Evolutionary conservation across 2,797 vertebrate genomes (phyloP).

Genomic region (Remorina albescens): DNA sequence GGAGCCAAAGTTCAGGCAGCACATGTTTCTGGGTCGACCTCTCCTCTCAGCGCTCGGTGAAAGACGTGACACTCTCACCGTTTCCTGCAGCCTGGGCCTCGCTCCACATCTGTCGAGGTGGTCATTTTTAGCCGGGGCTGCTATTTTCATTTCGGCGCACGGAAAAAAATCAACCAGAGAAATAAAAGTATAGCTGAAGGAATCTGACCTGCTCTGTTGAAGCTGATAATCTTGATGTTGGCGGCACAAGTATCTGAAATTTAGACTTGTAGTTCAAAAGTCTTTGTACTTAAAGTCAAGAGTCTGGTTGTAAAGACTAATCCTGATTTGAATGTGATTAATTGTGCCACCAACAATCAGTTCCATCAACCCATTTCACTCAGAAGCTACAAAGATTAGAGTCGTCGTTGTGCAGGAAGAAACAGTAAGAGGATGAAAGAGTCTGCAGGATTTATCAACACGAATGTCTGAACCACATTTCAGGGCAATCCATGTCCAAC

Average conservation of each 20-base stretch:
- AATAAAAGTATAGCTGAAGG: neutral
- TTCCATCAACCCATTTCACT: too few relatives aligned
- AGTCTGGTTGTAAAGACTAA: too few relatives aligned
- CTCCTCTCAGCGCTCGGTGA: constrained; percentile 43
- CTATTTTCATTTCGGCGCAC: constrained; percentile 70
- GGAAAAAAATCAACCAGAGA: constrained; percentile 42
- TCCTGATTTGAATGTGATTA: too few relatives aligned
- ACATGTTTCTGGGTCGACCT: constrained; percentile 84
- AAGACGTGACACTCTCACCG: constrained; percentile 71
- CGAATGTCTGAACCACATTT: too few relatives aligned
- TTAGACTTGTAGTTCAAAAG: too few relatives aligned
- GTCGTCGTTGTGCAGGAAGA: too few relatives aligned
- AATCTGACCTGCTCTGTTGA: neutral
- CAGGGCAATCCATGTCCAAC: too few relatives aligned
- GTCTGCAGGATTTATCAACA: neutral
- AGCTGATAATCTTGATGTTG: too few relatives aligned
- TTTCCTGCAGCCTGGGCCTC: constrained; percentile 61
- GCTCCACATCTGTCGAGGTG: constrained; percentile 66
- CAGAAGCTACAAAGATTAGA: neutral
- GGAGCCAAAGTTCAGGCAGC: constrained; percentile 80
- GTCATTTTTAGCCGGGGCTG: constrained; percentile 73
- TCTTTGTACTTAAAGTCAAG: too few relatives aligned
- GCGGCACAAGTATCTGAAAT: too few relatives aligned
- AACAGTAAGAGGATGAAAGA: neutral
- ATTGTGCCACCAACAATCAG: too few relatives aligned